Percentiles rank a stretch among this genome's conserved stretches.
These are phyloP conservation scores for Tachystola acroxantha DNA, from an alignment of 2,888 invertebrate species.

Conservation along the genomic window DNA sequence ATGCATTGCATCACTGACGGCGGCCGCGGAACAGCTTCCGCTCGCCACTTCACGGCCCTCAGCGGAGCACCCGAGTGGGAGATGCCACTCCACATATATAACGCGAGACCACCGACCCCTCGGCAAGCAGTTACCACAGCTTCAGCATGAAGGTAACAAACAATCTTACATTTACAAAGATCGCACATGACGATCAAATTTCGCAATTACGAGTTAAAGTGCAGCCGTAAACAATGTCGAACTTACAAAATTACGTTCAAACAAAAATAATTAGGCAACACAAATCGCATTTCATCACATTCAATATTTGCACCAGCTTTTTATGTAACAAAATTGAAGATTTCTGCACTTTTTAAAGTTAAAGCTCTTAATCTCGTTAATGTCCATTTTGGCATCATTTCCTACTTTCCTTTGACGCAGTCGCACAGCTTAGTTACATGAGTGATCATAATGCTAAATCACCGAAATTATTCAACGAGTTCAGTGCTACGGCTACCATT, in stretches of 20 bases:
- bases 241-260: neutral
- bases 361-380: neutral
- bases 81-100: conserved; percentile 52
- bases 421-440: neutral
- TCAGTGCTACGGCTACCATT: no score
- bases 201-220: neutral
- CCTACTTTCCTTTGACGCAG: neutral
- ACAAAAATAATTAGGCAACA: neutral
- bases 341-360: neutral
- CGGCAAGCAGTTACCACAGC: conserved; percentile 65
- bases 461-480: neutral
- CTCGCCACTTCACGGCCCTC: conserved; percentile 45
- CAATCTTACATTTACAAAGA: conserved; percentile 7
- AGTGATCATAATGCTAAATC: neutral
- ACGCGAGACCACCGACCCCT: conserved; percentile 50
- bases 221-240: neutral
- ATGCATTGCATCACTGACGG: conserved; percentile 58
- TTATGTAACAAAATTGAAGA: neutral
- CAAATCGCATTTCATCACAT: neutral
- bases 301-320: neutral
- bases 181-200: neutral
- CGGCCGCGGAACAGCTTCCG: conserved; percentile 55
- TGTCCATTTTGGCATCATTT: neutral
- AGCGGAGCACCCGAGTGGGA: conserved; percentile 49
- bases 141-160: conserved; percentile 69